These are phyloP conservation scores for Nemurella pictetii DNA, from an alignment of 2,888 invertebrate species.

Conservation along the genomic window DNA sequence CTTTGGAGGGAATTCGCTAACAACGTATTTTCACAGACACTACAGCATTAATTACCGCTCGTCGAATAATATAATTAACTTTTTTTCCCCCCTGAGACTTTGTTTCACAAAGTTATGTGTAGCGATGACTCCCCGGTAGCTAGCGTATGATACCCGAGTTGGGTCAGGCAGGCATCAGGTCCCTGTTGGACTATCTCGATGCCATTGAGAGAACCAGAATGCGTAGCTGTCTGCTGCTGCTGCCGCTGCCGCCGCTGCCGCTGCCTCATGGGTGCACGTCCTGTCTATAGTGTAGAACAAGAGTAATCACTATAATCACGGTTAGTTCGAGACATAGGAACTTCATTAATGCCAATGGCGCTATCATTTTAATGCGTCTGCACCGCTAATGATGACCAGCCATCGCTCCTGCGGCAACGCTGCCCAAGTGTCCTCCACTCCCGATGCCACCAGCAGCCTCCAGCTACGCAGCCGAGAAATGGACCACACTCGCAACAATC, in stretches of 20 bases:
- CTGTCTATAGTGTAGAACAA: not conserved
- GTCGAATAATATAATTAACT: slow-evolving; percentile 6
- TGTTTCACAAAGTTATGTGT: not conserved
- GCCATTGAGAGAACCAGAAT: not conserved
- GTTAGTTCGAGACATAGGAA: slow-evolving; percentile 5
- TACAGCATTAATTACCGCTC: slow-evolving; percentile 7
- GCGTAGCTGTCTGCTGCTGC: too few relatives aligned
- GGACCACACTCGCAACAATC: slow-evolving; percentile 1
- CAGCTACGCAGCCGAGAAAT: not conserved
- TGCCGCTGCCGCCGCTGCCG: slow-evolving; percentile 6
- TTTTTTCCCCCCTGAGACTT: not conserved
- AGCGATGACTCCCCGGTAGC: not conserved
- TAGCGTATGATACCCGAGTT: not conserved
- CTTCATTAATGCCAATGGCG: slow-evolving; percentile 21
- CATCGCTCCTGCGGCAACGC: not conserved
- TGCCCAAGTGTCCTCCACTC: slow-evolving; percentile 2
- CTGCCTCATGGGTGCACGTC: slow-evolving; percentile 11
- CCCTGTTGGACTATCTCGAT: not conserved
- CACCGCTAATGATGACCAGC: slow-evolving; percentile 12
- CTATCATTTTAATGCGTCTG: slow-evolving; percentile 2
- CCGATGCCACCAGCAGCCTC: not conserved
- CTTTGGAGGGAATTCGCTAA: not conserved
- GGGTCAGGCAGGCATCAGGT: too few relatives aligned
- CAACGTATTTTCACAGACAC: slow-evolving; percentile 14
- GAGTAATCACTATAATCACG: slow-evolving; percentile 19